Evolutionary conservation across 2,113 vertebrate species (phyloP), one percentile per base, ranked within the genome.

Genomic region (Cepphus grylle): DNA sequence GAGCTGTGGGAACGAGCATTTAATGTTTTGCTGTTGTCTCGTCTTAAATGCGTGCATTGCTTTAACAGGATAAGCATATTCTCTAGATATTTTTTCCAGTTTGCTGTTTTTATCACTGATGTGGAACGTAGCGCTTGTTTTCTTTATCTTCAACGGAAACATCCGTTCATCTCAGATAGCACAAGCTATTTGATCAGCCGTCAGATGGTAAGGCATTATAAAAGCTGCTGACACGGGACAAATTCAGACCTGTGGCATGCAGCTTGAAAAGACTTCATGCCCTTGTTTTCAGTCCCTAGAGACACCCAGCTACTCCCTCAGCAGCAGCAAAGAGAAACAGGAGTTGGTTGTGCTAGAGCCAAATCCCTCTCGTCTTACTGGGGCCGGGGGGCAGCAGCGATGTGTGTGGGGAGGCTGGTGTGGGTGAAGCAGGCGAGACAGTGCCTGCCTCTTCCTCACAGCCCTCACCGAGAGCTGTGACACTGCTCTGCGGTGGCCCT

Each of bases 351-450:
- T 66, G 73, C 50, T 25, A 18, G 23, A 82, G 32, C 61, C 38
- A 59, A 23, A 56, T 25, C 53, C 40, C 17, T 40, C 26, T 63
- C 1, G 1, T 21, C 32, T 42, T 26, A 1, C 18, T 20, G 58
- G 67, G 74, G 38, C 84, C 2, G 1, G 15, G 47, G 76, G 56
- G 74, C 42, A 79, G 56, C 70, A 76, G 47, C 8, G 4, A 15
- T 53, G 34, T 43, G 49, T 0, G 0, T 16, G 58, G 40, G 56
- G 56, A 66, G 3, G 0, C 32, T 0, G 0, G 8, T 0, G 0
- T 6, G 72, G 58, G 18, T 15, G 7, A 49, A 63, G 45, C 6
- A 9, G 76, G 16, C 7, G 42, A 84, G 72, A 62, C 1, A 2
- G 69, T 2, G 0, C 40, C 47, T 67, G 52, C n/a, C 36, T 72